phyloP scores from a whole-genome alignment of 2,888 invertebrate species.

The Scotopteryx bipunctaria region DNA sequence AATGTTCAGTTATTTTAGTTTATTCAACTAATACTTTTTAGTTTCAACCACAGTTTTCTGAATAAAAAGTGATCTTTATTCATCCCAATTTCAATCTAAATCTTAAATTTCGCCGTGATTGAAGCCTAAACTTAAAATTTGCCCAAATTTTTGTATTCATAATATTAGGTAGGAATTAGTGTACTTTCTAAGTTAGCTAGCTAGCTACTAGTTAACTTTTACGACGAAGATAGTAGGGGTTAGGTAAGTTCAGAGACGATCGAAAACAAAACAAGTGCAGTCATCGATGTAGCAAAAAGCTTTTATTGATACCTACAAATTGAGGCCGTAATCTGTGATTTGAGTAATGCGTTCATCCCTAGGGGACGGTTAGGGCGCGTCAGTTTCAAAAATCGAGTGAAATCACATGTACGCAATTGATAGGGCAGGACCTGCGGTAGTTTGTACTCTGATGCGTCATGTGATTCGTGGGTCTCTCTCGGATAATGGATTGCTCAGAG shows the following conservation, averaged over 20 bases:
- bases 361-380: constrained; percentile 64
- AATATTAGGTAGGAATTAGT: no score
- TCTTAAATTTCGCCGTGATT: no score
- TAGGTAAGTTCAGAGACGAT: no score
- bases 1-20: no score
- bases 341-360: constrained; percentile 66
- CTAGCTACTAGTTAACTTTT: not conserved
- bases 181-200: no score
- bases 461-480: not conserved
- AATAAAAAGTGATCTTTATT: no score
- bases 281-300: constrained; percentile 36
- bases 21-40: not conserved
- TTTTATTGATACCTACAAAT: constrained; percentile 45
- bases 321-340: constrained; percentile 62
- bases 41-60: no score
- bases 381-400: constrained; percentile 82
- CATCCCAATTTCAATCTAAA: no score
- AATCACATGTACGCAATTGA: constrained; percentile 79
- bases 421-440: constrained; percentile 57
- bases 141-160: no score
- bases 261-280: constrained; percentile 27
- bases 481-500: constrained; percentile 49
- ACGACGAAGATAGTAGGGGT: no score
- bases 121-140: no score
- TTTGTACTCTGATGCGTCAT: constrained; percentile 10